Percentiles rank a stretch among this genome's conserved stretches.
Evolutionary conservation across 2,888 invertebrate genomes (phyloP).

Genomic region (Drosophila tanythrix): DNA sequence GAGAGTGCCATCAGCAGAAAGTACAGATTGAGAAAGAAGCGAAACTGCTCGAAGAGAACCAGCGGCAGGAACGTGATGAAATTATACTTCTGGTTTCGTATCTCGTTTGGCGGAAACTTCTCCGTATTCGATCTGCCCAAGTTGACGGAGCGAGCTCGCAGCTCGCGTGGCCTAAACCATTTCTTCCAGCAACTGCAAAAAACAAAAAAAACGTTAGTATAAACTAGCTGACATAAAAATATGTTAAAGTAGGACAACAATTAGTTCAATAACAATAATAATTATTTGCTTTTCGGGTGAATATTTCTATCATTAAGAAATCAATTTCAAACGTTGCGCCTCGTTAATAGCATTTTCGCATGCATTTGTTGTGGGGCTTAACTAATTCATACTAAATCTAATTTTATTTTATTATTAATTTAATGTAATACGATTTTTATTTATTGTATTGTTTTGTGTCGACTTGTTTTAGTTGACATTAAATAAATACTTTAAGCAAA

Average conservation of each 20-base stretch:
- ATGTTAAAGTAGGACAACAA: not conserved
- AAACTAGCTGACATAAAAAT: not conserved
- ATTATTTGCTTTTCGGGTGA: too few relatives aligned
- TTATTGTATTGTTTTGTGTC: not conserved
- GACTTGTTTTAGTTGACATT: not conserved
- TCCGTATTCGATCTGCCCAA: constrained; percentile 91
- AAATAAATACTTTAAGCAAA: not conserved
- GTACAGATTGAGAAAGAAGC: constrained; percentile 99
- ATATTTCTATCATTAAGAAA: too few relatives aligned
- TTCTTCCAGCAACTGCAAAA: constrained; percentile 90
- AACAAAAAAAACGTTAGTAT: constrained; percentile 6
- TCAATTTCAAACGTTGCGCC: too few relatives aligned
- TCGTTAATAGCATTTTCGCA: too few relatives aligned
- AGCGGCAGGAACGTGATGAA: constrained; percentile 94
- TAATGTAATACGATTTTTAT: too few relatives aligned
- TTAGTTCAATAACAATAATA: not conserved
- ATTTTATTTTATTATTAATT: too few relatives aligned
- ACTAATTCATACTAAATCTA: too few relatives aligned
- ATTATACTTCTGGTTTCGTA: constrained; percentile 99
- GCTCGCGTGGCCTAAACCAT: constrained; percentile 90
- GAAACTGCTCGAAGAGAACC: constrained; percentile 99
- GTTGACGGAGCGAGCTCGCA: constrained; percentile 91
- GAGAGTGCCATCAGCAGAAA: constrained; percentile 99
- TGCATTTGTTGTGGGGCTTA: too few relatives aligned
- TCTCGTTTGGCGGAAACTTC: constrained; percentile 97